phyloP scores from a whole-genome alignment of 2,113 vertebrate species.

The Cyanoramphus novaezelandiae region DNA sequence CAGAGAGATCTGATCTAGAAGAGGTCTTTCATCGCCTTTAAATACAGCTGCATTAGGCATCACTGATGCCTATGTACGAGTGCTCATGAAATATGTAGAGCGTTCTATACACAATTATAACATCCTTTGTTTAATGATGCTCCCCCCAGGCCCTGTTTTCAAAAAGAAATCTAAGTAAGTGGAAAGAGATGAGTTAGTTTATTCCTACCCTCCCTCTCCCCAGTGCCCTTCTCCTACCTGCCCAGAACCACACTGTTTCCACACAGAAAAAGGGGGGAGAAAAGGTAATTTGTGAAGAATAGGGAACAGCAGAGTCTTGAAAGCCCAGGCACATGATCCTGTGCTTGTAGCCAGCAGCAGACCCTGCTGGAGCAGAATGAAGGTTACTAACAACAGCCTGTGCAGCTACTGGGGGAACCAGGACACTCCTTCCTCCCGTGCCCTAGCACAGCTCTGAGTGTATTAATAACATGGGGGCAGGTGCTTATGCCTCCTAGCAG shows the following conservation, averaged over 20 bases:
- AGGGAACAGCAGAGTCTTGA: background rate
- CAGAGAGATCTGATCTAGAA: background rate
- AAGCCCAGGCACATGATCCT: background rate
- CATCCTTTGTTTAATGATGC: background rate
- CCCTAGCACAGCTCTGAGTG: background rate
- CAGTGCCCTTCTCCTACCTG: background rate
- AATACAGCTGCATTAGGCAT: background rate
- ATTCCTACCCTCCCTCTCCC: background rate
- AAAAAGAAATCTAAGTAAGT: background rate
- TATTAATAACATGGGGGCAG: accelerated
- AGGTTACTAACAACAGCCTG: background rate
- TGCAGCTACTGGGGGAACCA: background rate
- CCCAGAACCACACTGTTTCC: background rate
- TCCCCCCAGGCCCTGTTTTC: background rate
- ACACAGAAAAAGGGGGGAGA: background rate
- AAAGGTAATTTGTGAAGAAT: background rate
- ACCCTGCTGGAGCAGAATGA: background rate
- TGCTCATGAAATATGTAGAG: background rate
- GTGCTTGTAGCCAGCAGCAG: background rate
- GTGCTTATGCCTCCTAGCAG: background rate
- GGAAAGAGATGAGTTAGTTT: accelerated
- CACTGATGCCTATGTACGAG: background rate
- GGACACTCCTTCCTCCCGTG: background rate
- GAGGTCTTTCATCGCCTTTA: background rate
- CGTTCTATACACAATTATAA: background rate